Conservation (phyloP, 2,113 vertebrate species). For the Phylloscopus trochiloides region DNA sequence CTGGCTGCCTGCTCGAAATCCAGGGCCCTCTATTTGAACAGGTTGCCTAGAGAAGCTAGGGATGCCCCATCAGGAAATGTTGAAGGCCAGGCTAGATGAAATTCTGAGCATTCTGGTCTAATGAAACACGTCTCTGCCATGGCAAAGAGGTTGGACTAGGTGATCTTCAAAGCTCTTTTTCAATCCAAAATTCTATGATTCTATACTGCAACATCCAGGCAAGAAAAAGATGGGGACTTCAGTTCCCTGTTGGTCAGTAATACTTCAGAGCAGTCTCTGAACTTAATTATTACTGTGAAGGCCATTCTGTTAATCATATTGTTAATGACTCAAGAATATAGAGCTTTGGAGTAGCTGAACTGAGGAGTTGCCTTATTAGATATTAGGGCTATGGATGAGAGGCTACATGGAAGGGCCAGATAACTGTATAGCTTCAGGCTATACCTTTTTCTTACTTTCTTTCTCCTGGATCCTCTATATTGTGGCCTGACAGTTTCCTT, state of each 20-base stretch:
- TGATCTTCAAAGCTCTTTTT: not conserved
- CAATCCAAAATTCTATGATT: not conserved
- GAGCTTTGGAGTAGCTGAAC: not conserved
- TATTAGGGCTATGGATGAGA: not conserved
- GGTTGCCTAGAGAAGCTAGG: not conserved
- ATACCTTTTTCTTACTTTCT: not conserved
- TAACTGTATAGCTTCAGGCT: not conserved
- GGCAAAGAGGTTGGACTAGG: not conserved
- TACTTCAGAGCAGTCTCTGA: not conserved
- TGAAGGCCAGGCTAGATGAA: not conserved
- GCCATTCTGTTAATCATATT: not conserved
- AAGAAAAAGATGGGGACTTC: not conserved
- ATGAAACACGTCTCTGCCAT: fast-evolving
- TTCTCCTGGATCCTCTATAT: not conserved
- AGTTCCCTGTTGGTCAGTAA: not conserved
- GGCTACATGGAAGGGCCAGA: not conserved
- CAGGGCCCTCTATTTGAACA: not conserved
- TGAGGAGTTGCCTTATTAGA: not conserved
- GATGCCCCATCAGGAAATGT: not conserved
- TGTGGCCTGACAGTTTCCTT: not conserved
- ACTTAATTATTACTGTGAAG: not conserved
- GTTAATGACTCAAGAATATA: not conserved
- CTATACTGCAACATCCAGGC: not conserved
- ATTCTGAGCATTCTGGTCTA: not conserved
- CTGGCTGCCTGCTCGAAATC: not conserved